These are phyloP conservation scores for Lithobius niger DNA, from an alignment of 1,140 invertebrate species.

Conservation along the genomic window DNA sequence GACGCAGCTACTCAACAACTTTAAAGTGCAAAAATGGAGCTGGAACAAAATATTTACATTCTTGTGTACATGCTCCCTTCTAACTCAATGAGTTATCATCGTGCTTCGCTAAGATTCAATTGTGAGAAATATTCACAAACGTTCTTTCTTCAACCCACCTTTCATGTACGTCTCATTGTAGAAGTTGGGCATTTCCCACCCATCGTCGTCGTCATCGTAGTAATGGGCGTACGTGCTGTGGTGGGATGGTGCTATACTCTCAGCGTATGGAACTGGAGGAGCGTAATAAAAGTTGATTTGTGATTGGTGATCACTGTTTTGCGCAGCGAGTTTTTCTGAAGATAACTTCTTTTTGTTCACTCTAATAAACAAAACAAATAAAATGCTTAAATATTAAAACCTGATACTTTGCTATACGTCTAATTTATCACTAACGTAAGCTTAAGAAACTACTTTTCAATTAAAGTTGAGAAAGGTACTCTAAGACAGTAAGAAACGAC, in stretches of 20 bases:
- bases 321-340: constrained; percentile 72
- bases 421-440: too few relatives aligned
- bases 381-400: background rate
- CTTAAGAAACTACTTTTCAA: background rate
- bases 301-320: constrained; percentile 72
- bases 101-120: too few relatives aligned
- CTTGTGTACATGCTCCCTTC: too few relatives aligned
- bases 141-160: constrained; percentile 33
- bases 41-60: too few relatives aligned
- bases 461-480: background rate
- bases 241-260: constrained; percentile 85
- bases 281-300: constrained; percentile 95
- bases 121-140: too few relatives aligned
- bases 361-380: constrained; percentile 32
- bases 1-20: too few relatives aligned
- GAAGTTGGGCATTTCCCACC: constrained; percentile 95
- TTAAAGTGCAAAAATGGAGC: too few relatives aligned
- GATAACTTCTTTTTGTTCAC: constrained; percentile 58
- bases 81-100: too few relatives aligned
- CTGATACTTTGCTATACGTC: too few relatives aligned
- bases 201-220: constrained; percentile 87
- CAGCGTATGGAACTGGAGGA: constrained; percentile 78
- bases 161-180: constrained; percentile 96
- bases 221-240: constrained; percentile 92
- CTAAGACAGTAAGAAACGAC: too few relatives aligned